Conservation (phyloP, 2,888 invertebrate genomes). For the Microctonus hyperodae region DNA sequence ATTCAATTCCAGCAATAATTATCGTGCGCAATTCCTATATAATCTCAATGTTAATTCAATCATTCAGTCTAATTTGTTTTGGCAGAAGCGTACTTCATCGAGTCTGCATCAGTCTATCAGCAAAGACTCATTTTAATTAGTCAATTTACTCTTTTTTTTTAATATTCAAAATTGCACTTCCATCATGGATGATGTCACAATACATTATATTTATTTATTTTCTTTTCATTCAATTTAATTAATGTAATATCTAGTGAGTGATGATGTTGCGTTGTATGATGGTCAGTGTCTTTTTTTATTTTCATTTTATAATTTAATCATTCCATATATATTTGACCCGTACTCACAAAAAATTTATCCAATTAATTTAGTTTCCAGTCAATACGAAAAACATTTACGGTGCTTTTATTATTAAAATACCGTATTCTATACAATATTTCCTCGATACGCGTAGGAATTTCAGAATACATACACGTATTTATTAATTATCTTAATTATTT, state of each 20-base stretch:
- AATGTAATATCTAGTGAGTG: not conserved
- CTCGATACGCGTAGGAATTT: slow-evolving; percentile 44
- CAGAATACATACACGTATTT: slow-evolving; percentile 48
- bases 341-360: not conserved
- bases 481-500: not conserved
- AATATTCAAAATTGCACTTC: not conserved
- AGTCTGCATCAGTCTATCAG: not conserved
- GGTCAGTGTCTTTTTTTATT: not conserved
- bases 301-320: slow-evolving; percentile 1
- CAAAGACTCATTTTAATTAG: not conserved
- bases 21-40: slow-evolving; percentile 15
- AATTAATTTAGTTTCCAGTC: slow-evolving; percentile 37
- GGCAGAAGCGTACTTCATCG: not conserved
- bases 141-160: not conserved
- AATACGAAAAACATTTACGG: slow-evolving; percentile 40
- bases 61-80: slow-evolving; percentile 23
- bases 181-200: not conserved
- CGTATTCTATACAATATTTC: slow-evolving; percentile 28
- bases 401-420: slow-evolving; percentile 32
- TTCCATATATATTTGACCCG: not conserved
- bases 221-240: not conserved
- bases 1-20: slow-evolving; percentile 30
- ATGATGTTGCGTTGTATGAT: not conserved
- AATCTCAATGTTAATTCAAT: slow-evolving; percentile 17
- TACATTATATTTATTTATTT: not conserved